Percentiles rank a stretch among this genome's conserved stretches.
phyloP scores from a whole-genome alignment of 2,113 vertebrate genomes.

The Gracilinanus agilis region DNA sequence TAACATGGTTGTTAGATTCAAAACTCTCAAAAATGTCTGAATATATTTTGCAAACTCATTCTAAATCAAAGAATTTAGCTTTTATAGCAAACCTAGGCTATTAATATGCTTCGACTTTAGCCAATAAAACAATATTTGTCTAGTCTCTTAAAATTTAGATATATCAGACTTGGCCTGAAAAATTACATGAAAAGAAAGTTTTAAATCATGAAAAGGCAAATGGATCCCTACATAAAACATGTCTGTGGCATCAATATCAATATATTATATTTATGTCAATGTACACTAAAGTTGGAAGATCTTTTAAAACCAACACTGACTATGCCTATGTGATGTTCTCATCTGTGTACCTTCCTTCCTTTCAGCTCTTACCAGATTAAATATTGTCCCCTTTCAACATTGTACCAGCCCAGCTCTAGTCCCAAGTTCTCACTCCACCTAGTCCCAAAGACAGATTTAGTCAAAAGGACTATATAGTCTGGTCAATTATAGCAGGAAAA shows the following conservation, averaged over 20 bases:
- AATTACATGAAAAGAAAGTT: not conserved
- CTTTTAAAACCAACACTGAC: too few species aligned
- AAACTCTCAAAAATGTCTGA: slow-evolving; percentile 40
- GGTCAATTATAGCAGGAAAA: not conserved
- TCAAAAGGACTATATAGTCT: not conserved
- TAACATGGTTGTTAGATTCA: slow-evolving; percentile 49
- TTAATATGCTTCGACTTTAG: slow-evolving; percentile 44
- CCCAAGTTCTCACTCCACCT: slow-evolving; percentile 41
- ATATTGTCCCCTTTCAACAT: slow-evolving; percentile 3
- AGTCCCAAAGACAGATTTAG: slow-evolving; percentile 6
- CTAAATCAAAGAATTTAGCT: slow-evolving; percentile 41
- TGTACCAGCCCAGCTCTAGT: not conserved
- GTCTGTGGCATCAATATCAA: not conserved
- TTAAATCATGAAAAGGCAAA: not conserved
- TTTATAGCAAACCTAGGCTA: slow-evolving; percentile 29
- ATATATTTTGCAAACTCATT: slow-evolving; percentile 55
- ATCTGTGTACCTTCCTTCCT: slow-evolving; percentile 29
- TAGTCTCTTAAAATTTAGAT: slow-evolving; percentile 48
- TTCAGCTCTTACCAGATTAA: not conserved
- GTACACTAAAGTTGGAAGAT: too few species aligned
- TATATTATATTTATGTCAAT: not conserved
- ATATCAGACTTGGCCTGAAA: not conserved
- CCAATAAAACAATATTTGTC: not conserved
- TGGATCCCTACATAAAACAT: slow-evolving; percentile 21
- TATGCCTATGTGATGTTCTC: not conserved